Conservation (phyloP, 2,888 invertebrate genomes). For the Anticlea derivata region DNA sequence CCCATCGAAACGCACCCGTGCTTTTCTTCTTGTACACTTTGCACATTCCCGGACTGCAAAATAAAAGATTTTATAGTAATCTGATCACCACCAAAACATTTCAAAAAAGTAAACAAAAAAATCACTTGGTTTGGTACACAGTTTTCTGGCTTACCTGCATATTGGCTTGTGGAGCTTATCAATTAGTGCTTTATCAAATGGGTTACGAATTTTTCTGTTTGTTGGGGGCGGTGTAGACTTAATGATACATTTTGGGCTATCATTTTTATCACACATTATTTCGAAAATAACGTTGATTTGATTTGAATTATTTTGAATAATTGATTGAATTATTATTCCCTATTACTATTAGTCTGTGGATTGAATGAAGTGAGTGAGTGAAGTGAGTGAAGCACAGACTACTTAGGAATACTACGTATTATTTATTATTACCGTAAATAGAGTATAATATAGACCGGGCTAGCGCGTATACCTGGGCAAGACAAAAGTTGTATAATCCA, state of each 20-base stretch:
- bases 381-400: too few species aligned
- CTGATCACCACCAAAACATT: not conserved
- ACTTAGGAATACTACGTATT: too few species aligned
- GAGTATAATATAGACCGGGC: too few species aligned
- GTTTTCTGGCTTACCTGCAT: conserved; percentile 83
- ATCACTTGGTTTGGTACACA: not conserved
- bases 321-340: too few species aligned
- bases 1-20: conserved; percentile 82
- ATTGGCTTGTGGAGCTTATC: conserved; percentile 87
- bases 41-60: conserved; percentile 76
- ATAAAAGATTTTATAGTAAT: conserved; percentile 1
- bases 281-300: conserved; percentile 68
- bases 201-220: conserved; percentile 84
- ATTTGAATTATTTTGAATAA: conserved; percentile 24
- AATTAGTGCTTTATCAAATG: conserved; percentile 86
- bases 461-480: too few species aligned
- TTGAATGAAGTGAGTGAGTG: too few species aligned
- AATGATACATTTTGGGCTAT: conserved; percentile 53
- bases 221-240: conserved; percentile 71
- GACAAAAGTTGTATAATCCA: too few species aligned
- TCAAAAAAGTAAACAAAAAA: conserved; percentile 6
- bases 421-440: too few species aligned
- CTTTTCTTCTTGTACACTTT: conserved; percentile 75
- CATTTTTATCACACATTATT: conserved; percentile 76
- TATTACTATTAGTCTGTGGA: too few species aligned